Evolutionary conservation across 2,797 vertebrate genomes (phyloP).

Genomic region (Aulostomus chinensis): DNA sequence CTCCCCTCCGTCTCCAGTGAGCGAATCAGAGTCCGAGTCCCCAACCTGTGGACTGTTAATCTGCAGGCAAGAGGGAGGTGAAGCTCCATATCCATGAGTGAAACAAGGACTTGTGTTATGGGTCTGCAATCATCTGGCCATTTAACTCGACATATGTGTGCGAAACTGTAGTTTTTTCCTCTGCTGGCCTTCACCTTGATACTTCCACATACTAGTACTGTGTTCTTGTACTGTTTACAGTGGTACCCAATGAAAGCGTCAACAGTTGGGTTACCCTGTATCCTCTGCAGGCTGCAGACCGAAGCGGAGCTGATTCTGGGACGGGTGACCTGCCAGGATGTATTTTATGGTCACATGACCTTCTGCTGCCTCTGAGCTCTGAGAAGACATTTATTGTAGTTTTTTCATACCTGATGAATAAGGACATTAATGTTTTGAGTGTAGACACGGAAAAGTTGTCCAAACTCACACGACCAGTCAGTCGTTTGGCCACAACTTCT

Average conservation of each 20-base stretch:
- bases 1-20: conserved; percentile 64
- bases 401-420: neutral
- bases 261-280: conserved; percentile 74
- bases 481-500: too few species aligned
- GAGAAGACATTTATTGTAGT: neutral
- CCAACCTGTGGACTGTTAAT: conserved; percentile 78
- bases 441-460: neutral
- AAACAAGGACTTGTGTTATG: too few species aligned
- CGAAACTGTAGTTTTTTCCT: too few species aligned
- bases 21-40: conserved; percentile 75
- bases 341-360: conserved; percentile 76
- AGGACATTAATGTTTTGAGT: neutral
- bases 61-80: conserved; percentile 46
- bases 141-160: too few species aligned
- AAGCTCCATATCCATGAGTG: too few species aligned
- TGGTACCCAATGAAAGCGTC: too few species aligned
- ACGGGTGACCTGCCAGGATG: conserved; percentile 68
- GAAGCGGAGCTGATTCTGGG: conserved; percentile 72
- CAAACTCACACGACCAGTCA: too few species aligned
- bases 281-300: conserved; percentile 64
- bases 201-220: too few species aligned
- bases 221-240: too few species aligned
- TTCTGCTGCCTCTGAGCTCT: conserved; percentile 62
- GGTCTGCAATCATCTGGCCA: too few species aligned
- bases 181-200: too few species aligned